phyloP scores from a whole-genome alignment of 1,140 invertebrate genomes.

The Ceratina australensis region DNA sequence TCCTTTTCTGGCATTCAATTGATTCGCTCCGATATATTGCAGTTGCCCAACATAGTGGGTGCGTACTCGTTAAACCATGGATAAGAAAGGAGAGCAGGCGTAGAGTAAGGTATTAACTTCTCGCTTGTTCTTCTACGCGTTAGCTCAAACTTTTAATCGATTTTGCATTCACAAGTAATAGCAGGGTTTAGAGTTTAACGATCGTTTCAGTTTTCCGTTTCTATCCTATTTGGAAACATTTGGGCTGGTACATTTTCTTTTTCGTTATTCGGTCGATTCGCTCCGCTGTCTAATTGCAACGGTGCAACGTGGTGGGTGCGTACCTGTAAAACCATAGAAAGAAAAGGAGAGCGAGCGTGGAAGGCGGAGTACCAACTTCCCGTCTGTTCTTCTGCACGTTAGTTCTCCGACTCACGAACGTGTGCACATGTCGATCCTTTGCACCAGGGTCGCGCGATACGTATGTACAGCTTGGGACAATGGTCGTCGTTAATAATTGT shows the following conservation, averaged over 20 bases:
- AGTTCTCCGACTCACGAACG: conserved; percentile 37
- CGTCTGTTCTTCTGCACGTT: conserved; percentile 38
- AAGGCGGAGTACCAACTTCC: conserved; percentile 47
- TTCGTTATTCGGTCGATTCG: background rate
- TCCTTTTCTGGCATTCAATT: background rate
- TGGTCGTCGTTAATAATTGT: too few relatives aligned
- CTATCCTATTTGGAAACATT: background rate
- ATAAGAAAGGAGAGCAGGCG: background rate
- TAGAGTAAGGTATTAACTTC: conserved; percentile 44
- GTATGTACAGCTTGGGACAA: background rate
- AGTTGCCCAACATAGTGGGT: background rate
- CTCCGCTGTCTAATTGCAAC: conserved; percentile 12
- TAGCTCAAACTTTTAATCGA: conserved; percentile 2
- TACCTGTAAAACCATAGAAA: background rate
- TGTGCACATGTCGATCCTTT: conserved; percentile 54
- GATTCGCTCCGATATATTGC: conserved; percentile 4
- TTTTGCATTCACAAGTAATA: too few relatives aligned
- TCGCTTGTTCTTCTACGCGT: conserved; percentile 38
- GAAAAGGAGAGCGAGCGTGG: conserved; percentile 1
- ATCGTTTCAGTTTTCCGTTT: too few relatives aligned
- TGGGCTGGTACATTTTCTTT: too few relatives aligned
- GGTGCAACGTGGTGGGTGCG: background rate
- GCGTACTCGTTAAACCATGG: background rate
- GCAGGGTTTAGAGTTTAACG: too few relatives aligned
- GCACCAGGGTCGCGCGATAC: conserved; percentile 6